phyloP scores from a whole-genome alignment of 2,797 vertebrate species.

The Myioborus melanocephalus region DNA sequence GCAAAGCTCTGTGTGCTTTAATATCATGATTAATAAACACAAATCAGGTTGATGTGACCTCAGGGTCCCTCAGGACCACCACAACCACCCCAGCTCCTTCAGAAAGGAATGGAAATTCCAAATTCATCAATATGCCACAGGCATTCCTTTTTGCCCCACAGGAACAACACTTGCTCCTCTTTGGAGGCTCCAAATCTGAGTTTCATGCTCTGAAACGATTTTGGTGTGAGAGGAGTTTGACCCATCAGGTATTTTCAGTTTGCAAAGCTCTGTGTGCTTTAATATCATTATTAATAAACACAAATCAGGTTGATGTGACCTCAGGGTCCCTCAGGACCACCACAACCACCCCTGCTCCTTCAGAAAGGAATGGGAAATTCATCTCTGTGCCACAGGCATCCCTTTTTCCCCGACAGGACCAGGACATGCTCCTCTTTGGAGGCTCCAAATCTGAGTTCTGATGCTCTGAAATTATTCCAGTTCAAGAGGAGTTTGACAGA shows the following conservation, averaged over 20 bases:
- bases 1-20: not conserved
- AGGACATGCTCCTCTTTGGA: too few species aligned
- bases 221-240: not conserved
- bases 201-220: not conserved
- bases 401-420: too few species aligned
- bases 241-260: too few species aligned
- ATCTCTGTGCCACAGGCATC: too few species aligned
- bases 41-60: not conserved
- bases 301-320: not conserved
- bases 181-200: not conserved
- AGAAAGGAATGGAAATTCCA: not conserved
- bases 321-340: too few species aligned
- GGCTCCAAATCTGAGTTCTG: rapidly evolving
- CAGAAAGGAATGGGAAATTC: too few species aligned
- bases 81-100: not conserved
- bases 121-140: not conserved
- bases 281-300: not conserved
- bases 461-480: not conserved
- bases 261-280: not conserved
- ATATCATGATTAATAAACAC: not conserved
- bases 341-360: too few species aligned
- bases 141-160: not conserved
- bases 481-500: not conserved
- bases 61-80: not conserved
- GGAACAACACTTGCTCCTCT: rapidly evolving